Percentiles rank a stretch among this genome's conserved stretches.
These are phyloP conservation scores for Amazonetta brasiliensis DNA, from an alignment of 2,797 vertebrate species.

Conservation along the genomic window DNA sequence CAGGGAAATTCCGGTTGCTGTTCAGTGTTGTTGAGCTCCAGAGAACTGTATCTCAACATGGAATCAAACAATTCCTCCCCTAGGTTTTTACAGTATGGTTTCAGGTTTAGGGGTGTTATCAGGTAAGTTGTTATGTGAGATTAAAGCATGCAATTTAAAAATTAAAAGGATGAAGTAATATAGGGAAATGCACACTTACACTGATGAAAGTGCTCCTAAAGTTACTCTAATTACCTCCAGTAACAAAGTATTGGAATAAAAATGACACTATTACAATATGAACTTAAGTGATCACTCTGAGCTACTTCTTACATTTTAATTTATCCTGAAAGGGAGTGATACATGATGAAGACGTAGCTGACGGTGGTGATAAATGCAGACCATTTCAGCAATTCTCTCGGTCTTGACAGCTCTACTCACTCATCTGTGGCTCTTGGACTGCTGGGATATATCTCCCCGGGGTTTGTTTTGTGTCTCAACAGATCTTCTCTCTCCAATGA, in stretches of 20 bases:
- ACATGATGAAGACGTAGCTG: not conserved
- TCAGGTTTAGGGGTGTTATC: not conserved
- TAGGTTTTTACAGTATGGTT: not conserved
- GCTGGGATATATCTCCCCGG: not conserved
- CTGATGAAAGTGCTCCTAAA: not conserved
- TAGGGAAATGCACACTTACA: not conserved
- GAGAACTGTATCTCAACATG: not conserved
- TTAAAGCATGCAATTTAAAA: not conserved
- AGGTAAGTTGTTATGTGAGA: not conserved
- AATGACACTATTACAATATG: not conserved
- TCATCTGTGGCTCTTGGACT: not conserved
- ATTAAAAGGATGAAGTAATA: not conserved
- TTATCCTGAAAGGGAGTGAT: not conserved
- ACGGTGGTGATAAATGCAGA: conserved; percentile 22
- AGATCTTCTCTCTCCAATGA: not conserved
- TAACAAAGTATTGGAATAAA: not conserved
- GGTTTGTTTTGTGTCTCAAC: not conserved
- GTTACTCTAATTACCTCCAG: not conserved
- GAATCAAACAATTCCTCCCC: not conserved
- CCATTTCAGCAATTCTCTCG: not conserved
- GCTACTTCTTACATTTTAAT: not conserved
- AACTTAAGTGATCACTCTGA: not conserved
- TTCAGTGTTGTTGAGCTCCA: not conserved
- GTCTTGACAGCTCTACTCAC: conserved; percentile 21
- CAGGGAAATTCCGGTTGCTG: not conserved